Base-by-base conservation (phyloP, 2,113 vertebrate species). In the Microcebus jonahi region DNA sequence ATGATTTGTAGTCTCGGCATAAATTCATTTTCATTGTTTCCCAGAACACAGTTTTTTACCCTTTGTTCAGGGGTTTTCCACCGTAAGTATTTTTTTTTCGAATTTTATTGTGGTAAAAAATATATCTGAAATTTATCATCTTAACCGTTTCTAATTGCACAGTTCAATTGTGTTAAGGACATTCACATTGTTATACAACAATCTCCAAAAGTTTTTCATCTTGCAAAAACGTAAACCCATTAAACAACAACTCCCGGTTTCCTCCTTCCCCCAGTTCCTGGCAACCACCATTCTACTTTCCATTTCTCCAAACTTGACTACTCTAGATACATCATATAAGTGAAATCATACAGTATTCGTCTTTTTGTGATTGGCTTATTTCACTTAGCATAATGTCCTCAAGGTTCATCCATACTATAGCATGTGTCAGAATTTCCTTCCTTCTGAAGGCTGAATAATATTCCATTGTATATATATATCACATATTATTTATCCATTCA, bases 1-100 rank as follows among this genome's bases (percentile, higher is more conserved):
- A n/a, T 94, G 76, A 95, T 67, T 71, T 63, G 48, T 81, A 45
- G 14, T 63, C 57, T 91, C 15, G 45, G 83, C 70, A 67, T 45
- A 61, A 91, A 93, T 94, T 84, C 27, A 42, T 55, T 91, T 42
- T 70, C 50, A 87, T 76, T 48, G 61, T 70, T 93, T 68, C 23
- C 71, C 50, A 45, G 8, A 55, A 25, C 11, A 36, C 34, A 34
- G 20, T 31, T 55, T 63, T 85, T 82, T 39, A 5, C 1, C 13
- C 34, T 84, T 48, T 29, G 77, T 95, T 90, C 39, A 85, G 45
- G 92, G 59, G 8, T 10, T 77, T 81, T 68, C 50, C 45, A 79
- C 55, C 11, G 18, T 27, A 75, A 61, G 21, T n/a, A 34, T 23
- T 71, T 18, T 50, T 79, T 79, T 21, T 36, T 48, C 15, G 34